A percentile compares a stretch with the other conserved stretches of the same genome.
phyloP scores from a whole-genome alignment of 2,888 invertebrate species.

The Desoria tigrina region DNA sequence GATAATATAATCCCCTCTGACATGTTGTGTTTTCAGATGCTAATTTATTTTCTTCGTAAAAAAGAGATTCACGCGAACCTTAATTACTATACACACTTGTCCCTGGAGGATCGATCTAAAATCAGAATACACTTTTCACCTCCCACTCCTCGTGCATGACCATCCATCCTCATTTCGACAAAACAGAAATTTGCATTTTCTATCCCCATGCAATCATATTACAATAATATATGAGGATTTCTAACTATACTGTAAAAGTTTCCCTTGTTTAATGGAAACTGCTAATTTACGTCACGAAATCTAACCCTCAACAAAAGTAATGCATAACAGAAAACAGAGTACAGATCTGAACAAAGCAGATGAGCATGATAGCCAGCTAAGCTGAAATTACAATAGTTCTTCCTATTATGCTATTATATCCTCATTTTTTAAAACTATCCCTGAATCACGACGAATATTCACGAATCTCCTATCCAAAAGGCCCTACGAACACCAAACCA shows the following conservation, averaged over 20 bases:
- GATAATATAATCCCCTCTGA: no score
- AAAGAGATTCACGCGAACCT: not conserved
- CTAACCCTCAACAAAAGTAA: not conserved
- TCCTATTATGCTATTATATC: no score
- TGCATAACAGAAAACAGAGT: not conserved
- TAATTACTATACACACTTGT: constrained; percentile 1
- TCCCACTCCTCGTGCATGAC: constrained; percentile 7
- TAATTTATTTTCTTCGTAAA: no score
- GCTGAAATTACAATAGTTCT: not conserved
- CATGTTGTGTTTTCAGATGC: no score
- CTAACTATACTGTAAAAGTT: not conserved
- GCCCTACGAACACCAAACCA: no score
- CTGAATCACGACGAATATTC: not conserved
- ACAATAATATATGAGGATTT: not conserved
- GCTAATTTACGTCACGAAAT: constrained; percentile 5
- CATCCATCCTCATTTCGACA: constrained; percentile 6
- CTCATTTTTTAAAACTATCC: not conserved
- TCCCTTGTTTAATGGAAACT: not conserved
- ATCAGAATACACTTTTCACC: not conserved
- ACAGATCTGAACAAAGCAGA: not conserved
- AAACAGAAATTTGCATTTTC: constrained; percentile 3
- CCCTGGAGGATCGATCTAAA: constrained; percentile 1
- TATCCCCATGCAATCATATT: no score
- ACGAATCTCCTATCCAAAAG: constrained; percentile 1
- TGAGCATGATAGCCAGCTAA: no score